Base-by-base conservation (phyloP, 1,140 invertebrate species). In the Patella vulgata region DNA sequence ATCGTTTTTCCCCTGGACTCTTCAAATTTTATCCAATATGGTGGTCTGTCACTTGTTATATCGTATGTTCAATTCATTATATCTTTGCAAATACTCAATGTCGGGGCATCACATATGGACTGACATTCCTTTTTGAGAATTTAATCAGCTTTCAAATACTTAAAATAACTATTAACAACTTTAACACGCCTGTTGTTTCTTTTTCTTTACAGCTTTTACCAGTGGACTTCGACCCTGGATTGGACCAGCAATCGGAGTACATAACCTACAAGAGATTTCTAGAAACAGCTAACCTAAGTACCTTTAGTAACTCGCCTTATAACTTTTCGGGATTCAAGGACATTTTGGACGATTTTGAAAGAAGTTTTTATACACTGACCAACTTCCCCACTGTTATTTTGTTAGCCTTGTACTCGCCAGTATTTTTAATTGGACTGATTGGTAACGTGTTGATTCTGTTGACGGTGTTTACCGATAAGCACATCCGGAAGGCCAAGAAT, bases 361-460 rank as follows among this genome's bases (percentile, higher is more conserved):
- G 55, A n/a, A 57, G 31, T 21, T 53, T 63, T n/a, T 68, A 61
- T 39, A 56, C 65, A 8, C 48, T 65, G 14, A 51, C 70, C 25
- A 52, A 61, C 25, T 66, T 62, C 47, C 43, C 47, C 0, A 61
- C 58, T 2, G 62, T 71, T 2, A 56, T 77, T 28, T 54, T 77
- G 3, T 42, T 75, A 4, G 55, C 59, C 11, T 40, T 77, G 17
- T 77, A 77, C 43, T 46, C 63, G 1, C 70, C 68, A 1, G 69
- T 68, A 14, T 73, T 75, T 39, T 17, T 73, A 17, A 52, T 71
- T 1, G 72, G 68, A 11, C 63, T 77, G 9, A 23, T 66, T 50
- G 75, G 71, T 2, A 77, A 77, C 54, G 33, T 70, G 19, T 53
- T 77, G 40, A 65, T 74, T 30, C 63, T 77, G 12, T 48, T 62